A percentile compares a stretch with the other conserved stretches of the same genome.
Evolutionary conservation across 2,888 invertebrate species (phyloP).

Genomic region (Aphodius granarius): DNA sequence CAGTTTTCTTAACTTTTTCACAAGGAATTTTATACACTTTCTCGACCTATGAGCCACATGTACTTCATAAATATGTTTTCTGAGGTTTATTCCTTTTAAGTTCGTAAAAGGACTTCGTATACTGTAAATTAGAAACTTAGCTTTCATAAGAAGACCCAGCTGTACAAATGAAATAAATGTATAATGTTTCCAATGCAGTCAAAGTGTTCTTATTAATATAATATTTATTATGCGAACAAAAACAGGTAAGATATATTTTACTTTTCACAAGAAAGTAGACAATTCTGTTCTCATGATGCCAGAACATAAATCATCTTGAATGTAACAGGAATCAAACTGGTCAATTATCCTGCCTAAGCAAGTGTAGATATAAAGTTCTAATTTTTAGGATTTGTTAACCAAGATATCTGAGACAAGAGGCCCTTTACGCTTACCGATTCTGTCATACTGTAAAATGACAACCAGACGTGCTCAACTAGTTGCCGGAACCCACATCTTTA

Average conservation of each 20-base stretch:
- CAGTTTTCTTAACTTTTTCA: background rate
- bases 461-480: too few species aligned
- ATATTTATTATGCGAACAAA: background rate
- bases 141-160: conserved; percentile 10
- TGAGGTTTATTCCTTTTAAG: background rate
- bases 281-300: too few species aligned
- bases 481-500: too few species aligned
- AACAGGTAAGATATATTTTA: background rate
- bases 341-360: too few species aligned
- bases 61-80: background rate
- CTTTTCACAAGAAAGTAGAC: too few species aligned
- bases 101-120: conserved; percentile 1
- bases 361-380: too few species aligned
- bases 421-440: too few species aligned
- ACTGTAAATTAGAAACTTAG: conserved; percentile 11
- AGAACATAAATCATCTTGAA: too few species aligned
- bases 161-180: conserved; percentile 14
- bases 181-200: conserved; percentile 12
- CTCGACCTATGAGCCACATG: background rate
- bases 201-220: background rate
- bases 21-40: background rate
- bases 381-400: too few species aligned
- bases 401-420: too few species aligned
- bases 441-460: too few species aligned
- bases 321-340: too few species aligned